Evolutionary conservation across 2,888 invertebrate genomes (phyloP).

Genomic region (Pyrrhia umbra): DNA sequence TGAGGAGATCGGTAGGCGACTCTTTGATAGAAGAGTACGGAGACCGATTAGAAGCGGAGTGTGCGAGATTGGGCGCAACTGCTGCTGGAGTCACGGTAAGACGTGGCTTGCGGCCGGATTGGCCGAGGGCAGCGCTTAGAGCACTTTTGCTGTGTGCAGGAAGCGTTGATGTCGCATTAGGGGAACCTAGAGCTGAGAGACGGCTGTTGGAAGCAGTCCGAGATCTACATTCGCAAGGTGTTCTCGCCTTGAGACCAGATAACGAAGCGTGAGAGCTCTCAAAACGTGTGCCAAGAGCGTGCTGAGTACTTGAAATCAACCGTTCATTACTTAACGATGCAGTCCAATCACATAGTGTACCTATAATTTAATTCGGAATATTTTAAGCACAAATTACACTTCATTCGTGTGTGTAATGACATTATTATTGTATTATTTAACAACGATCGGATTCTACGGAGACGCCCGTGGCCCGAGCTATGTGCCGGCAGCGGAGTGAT

Average conservation of each 20-base stretch:
- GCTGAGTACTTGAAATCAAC: constrained; percentile 58
- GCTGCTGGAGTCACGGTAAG: constrained; percentile 87
- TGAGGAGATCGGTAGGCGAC: constrained; percentile 91
- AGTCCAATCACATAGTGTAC: constrained; percentile 71
- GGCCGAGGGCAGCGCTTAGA: constrained; percentile 92
- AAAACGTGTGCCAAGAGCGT: constrained; percentile 75
- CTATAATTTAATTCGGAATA: constrained; percentile 60
- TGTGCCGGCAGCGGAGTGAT: constrained; percentile 67
- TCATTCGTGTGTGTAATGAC: constrained; percentile 68
- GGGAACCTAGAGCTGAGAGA: constrained; percentile 93
- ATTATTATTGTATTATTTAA: constrained; percentile 66
- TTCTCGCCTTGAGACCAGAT: constrained; percentile 89
- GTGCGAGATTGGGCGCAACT: constrained; percentile 91
- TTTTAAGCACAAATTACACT: constrained; percentile 76
- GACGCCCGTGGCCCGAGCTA: constrained; percentile 60
- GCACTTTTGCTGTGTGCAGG: constrained; percentile 95
- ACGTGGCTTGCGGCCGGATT: constrained; percentile 90
- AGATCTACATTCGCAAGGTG: constrained; percentile 93
- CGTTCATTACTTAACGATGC: constrained; percentile 61
- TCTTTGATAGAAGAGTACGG: constrained; percentile 93
- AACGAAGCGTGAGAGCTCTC: constrained; percentile 74
- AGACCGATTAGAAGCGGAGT: constrained; percentile 91
- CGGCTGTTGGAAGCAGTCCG: constrained; percentile 93
- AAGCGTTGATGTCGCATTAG: constrained; percentile 94
- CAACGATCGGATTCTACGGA: constrained; percentile 73